These are phyloP conservation scores for Bombyx mori DNA, from an alignment of 1,140 invertebrate species.

Conservation along the genomic window DNA sequence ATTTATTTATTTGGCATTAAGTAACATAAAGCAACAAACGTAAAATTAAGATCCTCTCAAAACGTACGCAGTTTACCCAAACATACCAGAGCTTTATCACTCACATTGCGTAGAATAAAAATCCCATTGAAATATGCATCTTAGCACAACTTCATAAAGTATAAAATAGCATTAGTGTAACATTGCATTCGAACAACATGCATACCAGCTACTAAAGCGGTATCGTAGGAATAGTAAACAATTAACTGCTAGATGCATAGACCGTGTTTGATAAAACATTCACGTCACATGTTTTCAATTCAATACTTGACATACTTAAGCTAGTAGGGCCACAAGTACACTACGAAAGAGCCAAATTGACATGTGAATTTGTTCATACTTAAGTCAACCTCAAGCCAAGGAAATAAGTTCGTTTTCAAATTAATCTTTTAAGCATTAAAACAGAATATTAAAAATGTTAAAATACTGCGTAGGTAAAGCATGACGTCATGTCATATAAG, in stretches of 20 bases:
- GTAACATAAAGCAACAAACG: conserved; percentile 18
- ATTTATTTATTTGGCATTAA: too few species aligned
- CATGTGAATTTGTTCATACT: too few species aligned
- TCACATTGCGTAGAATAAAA: conserved; percentile 30
- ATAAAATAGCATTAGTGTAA: conserved; percentile 13
- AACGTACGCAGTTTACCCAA: conserved; percentile 56
- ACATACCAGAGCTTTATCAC: conserved; percentile 47
- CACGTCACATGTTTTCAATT: conserved; percentile 22
- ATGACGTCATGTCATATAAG: conserved; percentile 18
- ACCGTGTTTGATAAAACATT: conserved; percentile 45
- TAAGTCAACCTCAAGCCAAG: too few species aligned
- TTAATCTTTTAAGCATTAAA: too few species aligned
- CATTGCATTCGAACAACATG: conserved; percentile 30
- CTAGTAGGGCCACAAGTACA: too few species aligned
- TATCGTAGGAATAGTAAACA: conserved; percentile 61
- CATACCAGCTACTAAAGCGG: conserved; percentile 47
- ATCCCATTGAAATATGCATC: conserved; percentile 6
- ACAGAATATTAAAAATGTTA: conserved; percentile 9
- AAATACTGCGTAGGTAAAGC: conserved; percentile 20
- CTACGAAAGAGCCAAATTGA: too few species aligned
- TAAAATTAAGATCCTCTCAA: conserved; percentile 56
- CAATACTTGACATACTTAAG: conserved; percentile 13
- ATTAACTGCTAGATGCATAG: conserved; percentile 47
- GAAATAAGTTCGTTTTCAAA: too few species aligned
- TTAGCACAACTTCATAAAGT: conserved; percentile 24